Conservation (phyloP, 2,797 vertebrate species). For the Lagocephalus sceleratus region DNA sequence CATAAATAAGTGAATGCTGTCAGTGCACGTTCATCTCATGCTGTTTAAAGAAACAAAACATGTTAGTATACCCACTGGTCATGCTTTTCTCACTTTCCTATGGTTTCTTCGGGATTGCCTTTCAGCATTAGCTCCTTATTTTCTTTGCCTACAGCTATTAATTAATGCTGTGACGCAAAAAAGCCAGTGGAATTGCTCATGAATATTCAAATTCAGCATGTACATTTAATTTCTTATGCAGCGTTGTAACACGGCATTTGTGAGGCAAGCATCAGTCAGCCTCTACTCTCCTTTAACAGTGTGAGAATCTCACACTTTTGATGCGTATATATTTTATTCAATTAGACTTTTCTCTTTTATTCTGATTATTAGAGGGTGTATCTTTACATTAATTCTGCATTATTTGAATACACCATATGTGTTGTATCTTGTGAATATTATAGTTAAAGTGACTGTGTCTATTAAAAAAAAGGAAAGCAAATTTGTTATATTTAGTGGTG, state of each 20-base stretch:
- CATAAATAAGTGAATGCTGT: slow-evolving; percentile 13
- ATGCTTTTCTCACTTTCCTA: slow-evolving; percentile 17
- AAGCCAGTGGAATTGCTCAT: slow-evolving; percentile 96
- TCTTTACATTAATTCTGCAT: too few species aligned
- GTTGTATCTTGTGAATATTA: too few species aligned
- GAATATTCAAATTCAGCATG: slow-evolving; percentile 98
- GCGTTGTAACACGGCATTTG: slow-evolving; percentile 47
- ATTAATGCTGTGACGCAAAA: slow-evolving; percentile 98
- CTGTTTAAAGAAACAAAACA: slow-evolving; percentile 14
- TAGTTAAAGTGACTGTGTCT: too few species aligned
- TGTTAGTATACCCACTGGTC: slow-evolving; percentile 20
- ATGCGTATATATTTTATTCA: too few species aligned
- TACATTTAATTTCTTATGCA: slow-evolving; percentile 68
- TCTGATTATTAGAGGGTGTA: too few species aligned
- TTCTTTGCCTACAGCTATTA: slow-evolving; percentile 95
- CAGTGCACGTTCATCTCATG: neutral
- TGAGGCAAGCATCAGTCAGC: slow-evolving; percentile 29
- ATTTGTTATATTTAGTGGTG: too few species aligned
- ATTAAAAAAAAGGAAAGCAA: too few species aligned
- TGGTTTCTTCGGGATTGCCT: slow-evolving; percentile 26
- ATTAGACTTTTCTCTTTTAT: too few species aligned
- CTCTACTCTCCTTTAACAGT: slow-evolving; percentile 3
- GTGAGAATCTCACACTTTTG: neutral
- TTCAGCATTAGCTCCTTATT: slow-evolving; percentile 60
- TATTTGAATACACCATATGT: too few species aligned